Percentiles rank a stretch among this genome's conserved stretches.
Evolutionary conservation across 2,113 vertebrate genomes (phyloP).

Genomic region (Pterophyllum scalare): DNA sequence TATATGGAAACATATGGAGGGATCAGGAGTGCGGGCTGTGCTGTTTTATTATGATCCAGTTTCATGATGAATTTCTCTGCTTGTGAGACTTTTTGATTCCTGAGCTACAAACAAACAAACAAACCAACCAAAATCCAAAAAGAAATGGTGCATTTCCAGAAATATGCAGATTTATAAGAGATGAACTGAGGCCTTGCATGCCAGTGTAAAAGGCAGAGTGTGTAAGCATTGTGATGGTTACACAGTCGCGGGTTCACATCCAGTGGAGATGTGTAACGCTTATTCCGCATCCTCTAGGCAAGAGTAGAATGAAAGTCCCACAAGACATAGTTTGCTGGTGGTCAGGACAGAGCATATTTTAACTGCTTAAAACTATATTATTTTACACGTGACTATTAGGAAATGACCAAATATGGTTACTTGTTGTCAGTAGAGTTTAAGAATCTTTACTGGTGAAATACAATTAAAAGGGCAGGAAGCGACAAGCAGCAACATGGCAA

Average conservation of each 20-base stretch:
- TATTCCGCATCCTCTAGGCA: neutral
- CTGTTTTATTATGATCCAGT: constrained; percentile 41
- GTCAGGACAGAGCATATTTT: neutral
- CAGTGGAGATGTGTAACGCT: neutral
- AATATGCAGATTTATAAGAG: neutral
- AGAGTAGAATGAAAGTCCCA: neutral
- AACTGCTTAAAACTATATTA: neutral
- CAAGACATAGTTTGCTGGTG: neutral
- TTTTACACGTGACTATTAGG: neutral
- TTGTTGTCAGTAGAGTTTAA: too few relatives aligned
- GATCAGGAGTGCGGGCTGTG: constrained; percentile 46
- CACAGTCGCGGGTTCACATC: neutral
- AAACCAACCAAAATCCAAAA: neutral
- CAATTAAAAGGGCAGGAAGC: too few relatives aligned
- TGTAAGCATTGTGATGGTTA: neutral
- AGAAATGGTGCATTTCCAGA: neutral
- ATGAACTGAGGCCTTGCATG: neutral
- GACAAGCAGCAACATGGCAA: too few relatives aligned
- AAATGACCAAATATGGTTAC: neutral
- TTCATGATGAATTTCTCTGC: constrained; percentile 29
- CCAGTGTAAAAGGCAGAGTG: neutral
- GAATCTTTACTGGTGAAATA: too few relatives aligned
- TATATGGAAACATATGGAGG: constrained; percentile 76
- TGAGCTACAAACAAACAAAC: neutral
- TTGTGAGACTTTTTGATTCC: neutral